Evolutionary conservation across 2,888 invertebrate species (phyloP).

Genomic region (Eretmocerus hayati): DNA sequence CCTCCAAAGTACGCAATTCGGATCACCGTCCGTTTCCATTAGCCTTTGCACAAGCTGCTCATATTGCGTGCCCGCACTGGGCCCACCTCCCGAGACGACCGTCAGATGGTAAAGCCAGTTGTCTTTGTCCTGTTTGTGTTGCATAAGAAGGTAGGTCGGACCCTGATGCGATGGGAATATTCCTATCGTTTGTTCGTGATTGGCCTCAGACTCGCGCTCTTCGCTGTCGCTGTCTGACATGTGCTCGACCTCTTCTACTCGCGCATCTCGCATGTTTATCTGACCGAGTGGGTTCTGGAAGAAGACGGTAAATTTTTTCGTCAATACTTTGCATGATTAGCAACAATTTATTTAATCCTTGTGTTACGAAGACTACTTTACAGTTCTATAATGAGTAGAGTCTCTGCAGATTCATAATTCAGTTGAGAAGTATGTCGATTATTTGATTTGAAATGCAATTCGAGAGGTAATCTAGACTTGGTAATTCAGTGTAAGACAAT

Average conservation of each 20-base stretch:
- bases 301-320: slow-evolving; percentile 1
- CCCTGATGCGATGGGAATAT: slow-evolving; percentile 91
- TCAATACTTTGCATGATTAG: not conserved
- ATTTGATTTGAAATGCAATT: no score
- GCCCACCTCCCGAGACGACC: slow-evolving; percentile 87
- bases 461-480: no score
- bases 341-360: not conserved
- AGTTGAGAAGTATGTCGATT: no score
- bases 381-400: no score
- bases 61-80: slow-evolving; percentile 89
- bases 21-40: slow-evolving; percentile 93
- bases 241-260: slow-evolving; percentile 91
- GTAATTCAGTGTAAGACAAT: no score
- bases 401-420: no score
- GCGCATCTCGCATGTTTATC: slow-evolving; percentile 90
- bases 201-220: slow-evolving; percentile 67
- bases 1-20: slow-evolving; percentile 88
- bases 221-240: slow-evolving; percentile 88
- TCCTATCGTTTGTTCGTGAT: slow-evolving; percentile 77
- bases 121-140: slow-evolving; percentile 90
- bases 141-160: slow-evolving; percentile 88
- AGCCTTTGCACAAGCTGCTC: slow-evolving; percentile 92
- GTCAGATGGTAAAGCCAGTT: slow-evolving; percentile 79
- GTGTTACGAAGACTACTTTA: no score
- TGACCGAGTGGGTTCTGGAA: slow-evolving; percentile 85